phyloP scores from a whole-genome alignment of 2,888 invertebrate species.

The Craniophora ligustri region DNA sequence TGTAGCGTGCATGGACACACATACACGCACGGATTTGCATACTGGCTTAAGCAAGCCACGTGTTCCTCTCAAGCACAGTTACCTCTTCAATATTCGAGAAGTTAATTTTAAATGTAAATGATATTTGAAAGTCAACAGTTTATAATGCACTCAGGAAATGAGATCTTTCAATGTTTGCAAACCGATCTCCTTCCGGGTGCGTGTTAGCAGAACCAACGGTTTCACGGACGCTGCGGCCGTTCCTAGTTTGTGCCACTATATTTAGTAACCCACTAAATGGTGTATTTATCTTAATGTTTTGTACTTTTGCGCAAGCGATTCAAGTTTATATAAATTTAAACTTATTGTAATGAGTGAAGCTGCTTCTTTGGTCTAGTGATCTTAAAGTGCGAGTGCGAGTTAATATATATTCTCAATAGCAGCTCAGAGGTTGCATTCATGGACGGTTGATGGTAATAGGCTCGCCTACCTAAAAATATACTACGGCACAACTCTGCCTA shows the following conservation, averaged over 20 bases:
- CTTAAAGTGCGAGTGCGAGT: no score
- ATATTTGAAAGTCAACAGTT: constrained; percentile 80
- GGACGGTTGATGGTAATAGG: no score
- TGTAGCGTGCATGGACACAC: constrained; percentile 65
- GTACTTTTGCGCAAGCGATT: neutral
- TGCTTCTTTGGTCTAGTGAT: no score
- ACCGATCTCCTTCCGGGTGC: constrained; percentile 56
- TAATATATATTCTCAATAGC: no score
- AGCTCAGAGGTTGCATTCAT: no score
- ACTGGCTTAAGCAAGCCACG: constrained; percentile 82
- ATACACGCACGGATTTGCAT: constrained; percentile 80
- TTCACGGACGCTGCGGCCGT: constrained; percentile 33
- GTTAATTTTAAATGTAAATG: constrained; percentile 83
- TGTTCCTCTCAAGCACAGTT: constrained; percentile 81
- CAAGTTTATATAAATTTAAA: neutral
- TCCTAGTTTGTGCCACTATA: constrained; percentile 41
- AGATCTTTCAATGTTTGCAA: constrained; percentile 64
- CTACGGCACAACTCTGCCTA: no score
- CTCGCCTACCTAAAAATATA: no score
- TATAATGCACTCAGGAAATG: constrained; percentile 67
- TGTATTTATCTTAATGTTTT: constrained; percentile 19
- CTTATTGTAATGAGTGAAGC: no score
- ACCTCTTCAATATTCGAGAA: constrained; percentile 83
- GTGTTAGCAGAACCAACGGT: constrained; percentile 49
- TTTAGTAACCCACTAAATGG: constrained; percentile 37